Conservation (phyloP, 2,888 invertebrate genomes). For the Habrosyne pyritoides region DNA sequence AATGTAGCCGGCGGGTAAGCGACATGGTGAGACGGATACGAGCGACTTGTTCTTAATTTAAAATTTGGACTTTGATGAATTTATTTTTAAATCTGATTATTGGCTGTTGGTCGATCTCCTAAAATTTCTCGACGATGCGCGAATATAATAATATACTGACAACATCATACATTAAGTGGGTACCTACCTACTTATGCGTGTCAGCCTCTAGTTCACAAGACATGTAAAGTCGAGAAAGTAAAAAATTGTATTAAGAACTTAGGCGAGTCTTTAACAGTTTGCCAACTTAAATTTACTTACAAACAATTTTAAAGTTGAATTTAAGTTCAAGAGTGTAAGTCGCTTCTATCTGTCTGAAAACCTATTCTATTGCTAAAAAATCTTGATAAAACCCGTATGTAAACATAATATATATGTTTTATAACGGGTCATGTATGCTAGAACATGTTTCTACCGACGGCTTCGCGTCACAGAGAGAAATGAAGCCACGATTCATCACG, state of each 20-base stretch:
- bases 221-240: background rate
- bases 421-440: conserved; percentile 8
- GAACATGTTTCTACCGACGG: conserved; percentile 10
- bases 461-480: conserved; percentile 13
- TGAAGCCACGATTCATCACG: conserved; percentile 17
- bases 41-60: conserved; percentile 13
- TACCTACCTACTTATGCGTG: no score
- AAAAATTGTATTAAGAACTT: background rate
- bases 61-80: background rate
- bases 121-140: no score
- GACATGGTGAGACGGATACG: conserved; percentile 9
- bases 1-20: conserved; percentile 38
- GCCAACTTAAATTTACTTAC: background rate
- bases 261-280: background rate
- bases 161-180: no score
- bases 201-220: background rate
- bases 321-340: background rate
- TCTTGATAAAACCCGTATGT: conserved; percentile 1
- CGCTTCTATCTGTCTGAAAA: conserved; percentile 10
- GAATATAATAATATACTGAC: no score
- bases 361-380: conserved; percentile 11
- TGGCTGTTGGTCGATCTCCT: background rate
- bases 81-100: background rate
- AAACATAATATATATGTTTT: background rate
- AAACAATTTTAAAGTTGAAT: background rate